phyloP scores from a whole-genome alignment of 2,113 vertebrate species.

The Stictonetta naevosa region DNA sequence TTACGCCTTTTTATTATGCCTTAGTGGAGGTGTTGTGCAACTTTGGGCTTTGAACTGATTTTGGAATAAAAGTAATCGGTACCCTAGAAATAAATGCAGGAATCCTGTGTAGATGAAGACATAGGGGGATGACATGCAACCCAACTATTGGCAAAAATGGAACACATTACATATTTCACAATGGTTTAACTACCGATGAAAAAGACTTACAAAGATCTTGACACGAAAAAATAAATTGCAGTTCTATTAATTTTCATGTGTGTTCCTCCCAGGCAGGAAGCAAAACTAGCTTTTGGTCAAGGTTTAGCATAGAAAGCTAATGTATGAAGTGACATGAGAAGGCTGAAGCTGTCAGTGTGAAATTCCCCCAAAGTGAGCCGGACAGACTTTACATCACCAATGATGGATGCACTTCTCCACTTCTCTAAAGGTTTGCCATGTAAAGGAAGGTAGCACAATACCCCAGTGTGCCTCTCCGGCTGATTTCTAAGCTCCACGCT shows the following conservation, averaged over 20 bases:
- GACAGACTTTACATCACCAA: not conserved
- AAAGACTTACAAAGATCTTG: not conserved
- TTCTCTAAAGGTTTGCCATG: not conserved
- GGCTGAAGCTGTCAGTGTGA: not conserved
- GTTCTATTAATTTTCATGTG: not conserved
- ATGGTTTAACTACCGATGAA: not conserved
- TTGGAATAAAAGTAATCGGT: not conserved
- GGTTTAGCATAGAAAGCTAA: not conserved
- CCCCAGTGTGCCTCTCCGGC: not conserved
- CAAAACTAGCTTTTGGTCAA: not conserved
- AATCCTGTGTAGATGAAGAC: not conserved
- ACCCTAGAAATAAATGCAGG: not conserved
- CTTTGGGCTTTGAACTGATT: not conserved
- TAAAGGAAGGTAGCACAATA: not conserved
- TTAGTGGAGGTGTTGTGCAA: not conserved
- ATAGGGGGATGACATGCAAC: not conserved
- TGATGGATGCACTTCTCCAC: not conserved
- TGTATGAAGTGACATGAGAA: fast-evolving
- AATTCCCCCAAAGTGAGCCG: fast-evolving
- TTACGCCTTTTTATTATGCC: not conserved
- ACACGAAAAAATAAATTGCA: not conserved
- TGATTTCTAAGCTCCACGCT: not conserved
- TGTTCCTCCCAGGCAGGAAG: not conserved
- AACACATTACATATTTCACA: not conserved
- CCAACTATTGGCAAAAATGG: not conserved